Conservation (phyloP, 2,113 vertebrate genomes). For the Willisornis vidua region DNA sequence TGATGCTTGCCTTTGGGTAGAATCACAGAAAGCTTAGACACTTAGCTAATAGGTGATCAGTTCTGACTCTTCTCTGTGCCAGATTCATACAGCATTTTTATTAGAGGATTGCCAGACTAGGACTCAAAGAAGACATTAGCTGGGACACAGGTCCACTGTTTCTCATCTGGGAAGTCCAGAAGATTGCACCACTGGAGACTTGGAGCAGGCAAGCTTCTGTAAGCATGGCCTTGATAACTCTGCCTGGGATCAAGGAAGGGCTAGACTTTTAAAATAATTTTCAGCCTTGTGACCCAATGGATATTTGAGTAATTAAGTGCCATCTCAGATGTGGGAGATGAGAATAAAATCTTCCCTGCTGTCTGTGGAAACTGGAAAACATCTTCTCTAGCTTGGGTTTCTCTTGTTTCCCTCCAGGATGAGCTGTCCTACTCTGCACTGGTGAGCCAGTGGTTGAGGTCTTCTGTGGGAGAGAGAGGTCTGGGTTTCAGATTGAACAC, state of each 20-base stretch:
- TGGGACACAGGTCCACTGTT: background rate
- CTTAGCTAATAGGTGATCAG: background rate
- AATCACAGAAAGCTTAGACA: background rate
- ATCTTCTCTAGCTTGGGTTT: background rate
- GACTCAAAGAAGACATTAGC: background rate
- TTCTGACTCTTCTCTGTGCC: fast-evolving
- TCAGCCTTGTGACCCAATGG: background rate
- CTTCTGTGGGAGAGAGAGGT: background rate
- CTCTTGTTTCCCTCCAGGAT: background rate
- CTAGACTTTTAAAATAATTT: background rate
- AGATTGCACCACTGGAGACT: background rate
- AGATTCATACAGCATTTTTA: background rate
- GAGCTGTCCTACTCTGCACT: background rate
- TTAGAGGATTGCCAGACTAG: background rate
- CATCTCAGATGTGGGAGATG: background rate
- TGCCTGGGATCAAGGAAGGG: background rate
- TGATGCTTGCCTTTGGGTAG: background rate
- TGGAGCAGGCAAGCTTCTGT: background rate
- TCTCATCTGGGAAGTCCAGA: background rate
- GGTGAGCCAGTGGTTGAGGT: background rate
- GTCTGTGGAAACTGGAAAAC: background rate
- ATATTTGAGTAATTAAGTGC: background rate
- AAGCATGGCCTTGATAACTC: fast-evolving
- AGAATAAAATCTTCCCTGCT: background rate
- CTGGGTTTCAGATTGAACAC: background rate